Evolutionary conservation across 2,113 vertebrate species (phyloP).

Genomic region (Proterorhinus semilunaris): DNA sequence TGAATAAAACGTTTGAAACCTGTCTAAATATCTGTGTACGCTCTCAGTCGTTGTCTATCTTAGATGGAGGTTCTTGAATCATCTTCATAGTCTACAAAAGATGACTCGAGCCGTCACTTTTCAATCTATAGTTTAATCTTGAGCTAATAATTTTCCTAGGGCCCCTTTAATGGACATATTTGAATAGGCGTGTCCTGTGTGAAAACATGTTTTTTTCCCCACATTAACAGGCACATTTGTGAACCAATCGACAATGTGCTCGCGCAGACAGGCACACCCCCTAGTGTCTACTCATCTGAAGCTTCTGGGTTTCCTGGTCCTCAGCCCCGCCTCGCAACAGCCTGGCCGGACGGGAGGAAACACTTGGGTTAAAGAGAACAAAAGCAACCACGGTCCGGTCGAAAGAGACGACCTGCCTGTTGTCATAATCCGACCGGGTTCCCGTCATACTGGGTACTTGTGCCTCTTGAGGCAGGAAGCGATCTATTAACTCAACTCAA

Average conservation of each 20-base stretch:
- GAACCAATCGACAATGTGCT: slow-evolving; percentile 66
- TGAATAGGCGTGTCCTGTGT: slow-evolving; percentile 20
- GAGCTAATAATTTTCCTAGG: background rate
- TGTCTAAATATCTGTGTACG: too few relatives aligned
- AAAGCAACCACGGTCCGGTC: slow-evolving; percentile 72
- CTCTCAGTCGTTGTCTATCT: too few relatives aligned
- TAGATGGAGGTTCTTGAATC: too few relatives aligned
- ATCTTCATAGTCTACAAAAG: too few relatives aligned
- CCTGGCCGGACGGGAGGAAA: slow-evolving; percentile 77
- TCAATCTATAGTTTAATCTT: background rate
- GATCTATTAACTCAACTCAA: slow-evolving; percentile 51
- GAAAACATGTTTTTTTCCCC: slow-evolving; percentile 25
- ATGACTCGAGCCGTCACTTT: too few relatives aligned
- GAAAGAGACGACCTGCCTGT: slow-evolving; percentile 31
- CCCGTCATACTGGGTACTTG: slow-evolving; percentile 26
- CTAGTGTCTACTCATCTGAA: slow-evolving; percentile 66
- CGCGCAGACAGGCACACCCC: slow-evolving; percentile 66
- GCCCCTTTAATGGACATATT: background rate
- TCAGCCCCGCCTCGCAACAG: slow-evolving; percentile 76
- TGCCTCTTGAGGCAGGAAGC: background rate
- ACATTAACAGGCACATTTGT: slow-evolving; percentile 54
- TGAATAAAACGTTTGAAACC: too few relatives aligned
- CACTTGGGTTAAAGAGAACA: slow-evolving; percentile 78
- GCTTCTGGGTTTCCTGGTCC: slow-evolving; percentile 76
- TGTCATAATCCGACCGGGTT: slow-evolving; percentile 17